phyloP scores from a whole-genome alignment of 1,140 invertebrate species.

The Drosophila athabasca region DNA sequence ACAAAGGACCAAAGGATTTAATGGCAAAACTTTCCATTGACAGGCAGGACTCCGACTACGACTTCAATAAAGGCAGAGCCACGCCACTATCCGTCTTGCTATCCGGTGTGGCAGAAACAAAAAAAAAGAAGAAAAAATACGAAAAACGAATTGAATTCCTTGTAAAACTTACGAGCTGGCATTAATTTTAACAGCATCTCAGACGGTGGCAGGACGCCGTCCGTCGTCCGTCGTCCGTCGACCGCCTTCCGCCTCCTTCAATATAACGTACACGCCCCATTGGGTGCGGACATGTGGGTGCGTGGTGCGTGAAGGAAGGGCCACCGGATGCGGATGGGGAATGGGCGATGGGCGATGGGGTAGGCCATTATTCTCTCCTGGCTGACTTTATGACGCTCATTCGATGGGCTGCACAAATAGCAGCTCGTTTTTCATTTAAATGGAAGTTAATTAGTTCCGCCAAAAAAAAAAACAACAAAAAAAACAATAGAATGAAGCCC shows the following conservation, averaged over 20 bases:
- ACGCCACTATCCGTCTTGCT: conserved; percentile 70
- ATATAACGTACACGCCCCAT: conserved; percentile 78
- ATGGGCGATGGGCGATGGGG: too few relatives aligned
- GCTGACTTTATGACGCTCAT: conserved; percentile 77
- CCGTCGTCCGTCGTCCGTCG: neutral
- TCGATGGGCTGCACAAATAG: conserved; percentile 69
- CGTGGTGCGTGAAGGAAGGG: neutral
- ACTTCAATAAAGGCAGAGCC: conserved; percentile 35
- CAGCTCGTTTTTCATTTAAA: conserved; percentile 80
- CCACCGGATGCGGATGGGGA: neutral
- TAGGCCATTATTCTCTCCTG: conserved; percentile 64
- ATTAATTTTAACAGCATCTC: conserved; percentile 78
- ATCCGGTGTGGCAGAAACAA: conserved; percentile 44
- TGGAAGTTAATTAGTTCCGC: conserved; percentile 80
- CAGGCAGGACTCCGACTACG: conserved; percentile 36
- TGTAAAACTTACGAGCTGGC: conserved; percentile 81
- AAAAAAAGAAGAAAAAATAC: too few relatives aligned
- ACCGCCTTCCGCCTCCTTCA: conserved; percentile 31
- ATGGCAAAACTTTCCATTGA: conserved; percentile 80
- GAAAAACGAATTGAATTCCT: conserved; percentile 79
- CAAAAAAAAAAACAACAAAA: conserved; percentile 31
- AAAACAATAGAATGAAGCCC: conserved; percentile 19
- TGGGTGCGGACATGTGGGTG: conserved; percentile 51
- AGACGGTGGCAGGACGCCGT: conserved; percentile 8
- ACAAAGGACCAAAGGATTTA: conserved; percentile 68